These are phyloP conservation scores for Laterallus jamaicensis DNA, from an alignment of 2,113 vertebrate genomes.

Conservation along the genomic window DNA sequence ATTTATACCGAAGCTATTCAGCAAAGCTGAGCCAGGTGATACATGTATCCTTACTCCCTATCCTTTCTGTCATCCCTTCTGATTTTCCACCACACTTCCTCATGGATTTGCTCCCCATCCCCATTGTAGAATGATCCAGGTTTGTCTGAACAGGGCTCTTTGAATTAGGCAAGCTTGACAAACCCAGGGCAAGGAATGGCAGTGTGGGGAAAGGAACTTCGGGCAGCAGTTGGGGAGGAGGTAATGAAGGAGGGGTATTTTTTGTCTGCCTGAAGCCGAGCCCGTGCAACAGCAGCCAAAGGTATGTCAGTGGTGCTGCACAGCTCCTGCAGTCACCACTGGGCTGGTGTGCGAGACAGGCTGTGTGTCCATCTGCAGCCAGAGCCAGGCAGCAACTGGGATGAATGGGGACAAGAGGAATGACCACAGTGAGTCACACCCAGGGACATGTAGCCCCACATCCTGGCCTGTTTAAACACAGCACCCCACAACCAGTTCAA, in stretches of 20 bases:
- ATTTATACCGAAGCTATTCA: background rate
- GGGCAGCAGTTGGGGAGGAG: background rate
- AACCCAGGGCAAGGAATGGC: background rate
- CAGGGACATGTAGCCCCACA: background rate
- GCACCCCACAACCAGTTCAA: background rate
- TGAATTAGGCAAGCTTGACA: background rate
- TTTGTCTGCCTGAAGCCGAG: background rate
- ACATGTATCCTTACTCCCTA: background rate
- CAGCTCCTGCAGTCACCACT: background rate
- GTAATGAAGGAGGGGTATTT: background rate
- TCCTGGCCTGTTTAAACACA: background rate
- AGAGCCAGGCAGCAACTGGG: background rate
- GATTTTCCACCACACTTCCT: background rate
- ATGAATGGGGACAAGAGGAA: background rate
- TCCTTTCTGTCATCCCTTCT: background rate
- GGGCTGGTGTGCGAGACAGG: background rate
- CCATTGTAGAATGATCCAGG: background rate
- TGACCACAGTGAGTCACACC: background rate
- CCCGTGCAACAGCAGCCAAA: background rate
- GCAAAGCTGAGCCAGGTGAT: background rate
- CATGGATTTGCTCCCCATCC: background rate
- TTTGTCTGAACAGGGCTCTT: background rate
- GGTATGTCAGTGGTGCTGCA: fast-evolving
- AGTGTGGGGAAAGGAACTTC: background rate
- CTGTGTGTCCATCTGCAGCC: background rate